phyloP scores from a whole-genome alignment of 2,113 vertebrate species.

The Sorex fumeus region DNA sequence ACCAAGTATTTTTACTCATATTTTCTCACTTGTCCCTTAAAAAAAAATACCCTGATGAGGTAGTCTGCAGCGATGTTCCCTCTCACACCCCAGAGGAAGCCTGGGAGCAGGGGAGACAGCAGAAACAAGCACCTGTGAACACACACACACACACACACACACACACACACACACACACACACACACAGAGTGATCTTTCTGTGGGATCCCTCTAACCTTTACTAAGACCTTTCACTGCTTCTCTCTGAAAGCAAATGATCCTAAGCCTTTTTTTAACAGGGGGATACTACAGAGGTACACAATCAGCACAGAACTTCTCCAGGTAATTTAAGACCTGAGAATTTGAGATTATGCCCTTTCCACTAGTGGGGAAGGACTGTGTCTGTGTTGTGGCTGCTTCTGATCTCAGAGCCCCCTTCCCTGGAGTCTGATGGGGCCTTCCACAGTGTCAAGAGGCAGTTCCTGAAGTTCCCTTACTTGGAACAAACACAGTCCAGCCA shows the following conservation, averaged over 20 bases:
- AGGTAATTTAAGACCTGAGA: not conserved
- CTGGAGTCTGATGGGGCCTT: not conserved
- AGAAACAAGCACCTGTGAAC: no score
- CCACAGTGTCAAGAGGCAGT: not conserved
- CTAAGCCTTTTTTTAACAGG: no score
- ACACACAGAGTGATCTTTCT: fast-evolving
- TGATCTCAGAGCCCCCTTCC: not conserved
- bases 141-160: no score
- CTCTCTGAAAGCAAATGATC: no score
- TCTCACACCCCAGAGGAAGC: not conserved
- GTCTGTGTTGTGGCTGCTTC: not conserved
- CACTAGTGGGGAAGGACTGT: no score
- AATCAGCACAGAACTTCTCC: not conserved
- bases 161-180: not conserved
- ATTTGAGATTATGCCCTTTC: not conserved
- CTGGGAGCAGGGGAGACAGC: not conserved
- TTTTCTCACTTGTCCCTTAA: slow-evolving; percentile 71
- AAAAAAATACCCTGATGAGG: slow-evolving; percentile 4
- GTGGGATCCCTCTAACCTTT: fast-evolving
- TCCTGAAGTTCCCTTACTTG: not conserved
- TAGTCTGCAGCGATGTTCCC: not conserved
- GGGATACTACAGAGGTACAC: not conserved
- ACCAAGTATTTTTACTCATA: slow-evolving; percentile 70
- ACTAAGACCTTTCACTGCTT: not conserved
- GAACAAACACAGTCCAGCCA: not conserved